Base-by-base conservation (phyloP, 1,140 invertebrate species). In the Hycleus phaleratus region DNA sequence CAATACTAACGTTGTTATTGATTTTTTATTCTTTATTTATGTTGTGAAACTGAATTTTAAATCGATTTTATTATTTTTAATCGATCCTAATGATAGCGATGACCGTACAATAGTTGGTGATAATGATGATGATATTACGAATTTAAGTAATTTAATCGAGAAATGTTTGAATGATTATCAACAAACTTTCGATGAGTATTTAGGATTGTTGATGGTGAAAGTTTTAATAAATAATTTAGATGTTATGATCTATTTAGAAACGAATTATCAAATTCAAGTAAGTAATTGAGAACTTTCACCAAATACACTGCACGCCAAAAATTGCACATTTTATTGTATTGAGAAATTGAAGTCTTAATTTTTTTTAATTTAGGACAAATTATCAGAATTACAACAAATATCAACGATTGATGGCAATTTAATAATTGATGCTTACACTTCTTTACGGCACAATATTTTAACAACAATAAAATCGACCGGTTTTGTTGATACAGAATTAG, bases 151-250 rank as follows among this genome's bases (percentile, higher is more conserved):
- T 42, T 40, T 61, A 39, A 42, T 61, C 10, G 54, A 61, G n/a
- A 56, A 57, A 38, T 42, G 54, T 42, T 53, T 61, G n/a, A 50
- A 48, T 39, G 9, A 47, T 7, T 46, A 40, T 8, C 7, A 10
- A 48, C 54, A 50, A 26, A 24, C 49, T 9, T 8, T 12, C 42
- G 45, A 46, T 12, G 43, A 45, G 24, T 47, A 47, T 48, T 18
- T 61, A 4, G 59, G 54, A 43, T 44, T 61, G 32, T 32, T 57
- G 24, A 38, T 42, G 18, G 52, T 61, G 38, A 61, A 56, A 57
- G 26, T 61, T 40, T 42, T 61, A 12, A 56, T 61, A 11, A 48
- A 24, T 11, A 61, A 61, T 57, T 47, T 50, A 44, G 49, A 61
- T 53, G 26, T 61, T 25, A 44, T 57, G 26, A 12, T 61, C 32